Conservation (phyloP, 2,888 invertebrate species). For the Lochmaea capreae region DNA sequence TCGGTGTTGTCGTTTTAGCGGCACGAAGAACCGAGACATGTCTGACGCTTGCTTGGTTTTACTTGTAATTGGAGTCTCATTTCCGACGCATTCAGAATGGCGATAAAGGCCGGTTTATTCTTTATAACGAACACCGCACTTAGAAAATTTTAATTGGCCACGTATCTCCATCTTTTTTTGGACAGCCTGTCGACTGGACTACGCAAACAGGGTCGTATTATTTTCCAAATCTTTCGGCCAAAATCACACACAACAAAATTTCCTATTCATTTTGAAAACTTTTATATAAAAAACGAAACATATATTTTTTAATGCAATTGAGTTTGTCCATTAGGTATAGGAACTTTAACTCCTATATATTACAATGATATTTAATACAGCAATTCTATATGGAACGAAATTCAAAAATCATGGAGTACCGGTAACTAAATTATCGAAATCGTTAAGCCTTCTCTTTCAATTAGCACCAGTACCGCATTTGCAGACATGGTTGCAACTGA, state of each 20-base stretch:
- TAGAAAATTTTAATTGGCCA: slow-evolving; percentile 66
- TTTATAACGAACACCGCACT: slow-evolving; percentile 63
- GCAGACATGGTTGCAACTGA: no score
- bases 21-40: slow-evolving; percentile 63
- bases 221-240: background rate
- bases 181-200: slow-evolving; percentile 48
- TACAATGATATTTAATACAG: no score
- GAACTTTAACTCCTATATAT: no score
- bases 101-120: slow-evolving; percentile 64
- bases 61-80: slow-evolving; percentile 66
- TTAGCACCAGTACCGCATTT: no score
- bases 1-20: slow-evolving; percentile 61
- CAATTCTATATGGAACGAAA: no score
- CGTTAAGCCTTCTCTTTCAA: no score
- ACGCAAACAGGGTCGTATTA: slow-evolving; percentile 28
- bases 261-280: background rate
- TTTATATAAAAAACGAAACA: background rate
- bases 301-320: no score
- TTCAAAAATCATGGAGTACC: no score
- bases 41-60: slow-evolving; percentile 63
- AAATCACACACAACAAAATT: background rate
- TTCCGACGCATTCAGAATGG: slow-evolving; percentile 66
- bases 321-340: no score
- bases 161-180: slow-evolving; percentile 63
- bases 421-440: no score